phyloP scores from a whole-genome alignment of 2,113 vertebrate genomes.

The Antechinus flavipes region DNA sequence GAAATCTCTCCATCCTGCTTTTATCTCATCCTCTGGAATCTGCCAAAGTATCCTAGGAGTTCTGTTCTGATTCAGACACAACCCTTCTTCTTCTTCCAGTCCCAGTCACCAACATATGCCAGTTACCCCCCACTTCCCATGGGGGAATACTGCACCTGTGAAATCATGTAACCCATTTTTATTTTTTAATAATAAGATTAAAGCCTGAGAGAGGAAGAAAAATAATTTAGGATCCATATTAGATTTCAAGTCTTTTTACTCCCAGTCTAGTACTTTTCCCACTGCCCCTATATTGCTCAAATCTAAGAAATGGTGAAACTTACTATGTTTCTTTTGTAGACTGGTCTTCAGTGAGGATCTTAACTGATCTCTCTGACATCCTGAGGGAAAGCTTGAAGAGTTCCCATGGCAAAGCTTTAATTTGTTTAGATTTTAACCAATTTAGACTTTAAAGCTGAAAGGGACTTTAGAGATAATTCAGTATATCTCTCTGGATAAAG shows the following conservation, averaged over 20 bases:
- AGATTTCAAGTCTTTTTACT: not conserved
- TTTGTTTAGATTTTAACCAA: not conserved
- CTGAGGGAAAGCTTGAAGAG: not conserved
- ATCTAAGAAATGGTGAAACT: not conserved
- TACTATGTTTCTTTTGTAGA: not conserved
- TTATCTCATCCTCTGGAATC: not conserved
- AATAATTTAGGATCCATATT: not conserved
- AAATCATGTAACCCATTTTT: not conserved
- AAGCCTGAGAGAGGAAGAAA: not conserved
- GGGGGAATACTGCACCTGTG: too few relatives aligned
- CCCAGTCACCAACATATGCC: not conserved
- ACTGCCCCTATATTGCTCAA: not conserved
- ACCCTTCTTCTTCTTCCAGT: not conserved
- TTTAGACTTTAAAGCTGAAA: not conserved
- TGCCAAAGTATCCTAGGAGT: not conserved
- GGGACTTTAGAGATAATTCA: not conserved
- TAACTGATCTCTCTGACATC: not conserved
- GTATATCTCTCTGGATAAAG: not conserved
- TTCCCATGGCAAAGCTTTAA: not conserved
- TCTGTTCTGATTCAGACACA: not conserved
- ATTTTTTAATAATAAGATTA: not conserved
- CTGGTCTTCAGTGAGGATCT: not conserved
- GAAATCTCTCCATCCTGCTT: not conserved
- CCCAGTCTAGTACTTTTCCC: not conserved
- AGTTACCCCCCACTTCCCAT: not conserved